These are phyloP conservation scores for Sebastes kiyomatsui DNA, from an alignment of 2,797 vertebrate species.

Conservation along the genomic window DNA sequence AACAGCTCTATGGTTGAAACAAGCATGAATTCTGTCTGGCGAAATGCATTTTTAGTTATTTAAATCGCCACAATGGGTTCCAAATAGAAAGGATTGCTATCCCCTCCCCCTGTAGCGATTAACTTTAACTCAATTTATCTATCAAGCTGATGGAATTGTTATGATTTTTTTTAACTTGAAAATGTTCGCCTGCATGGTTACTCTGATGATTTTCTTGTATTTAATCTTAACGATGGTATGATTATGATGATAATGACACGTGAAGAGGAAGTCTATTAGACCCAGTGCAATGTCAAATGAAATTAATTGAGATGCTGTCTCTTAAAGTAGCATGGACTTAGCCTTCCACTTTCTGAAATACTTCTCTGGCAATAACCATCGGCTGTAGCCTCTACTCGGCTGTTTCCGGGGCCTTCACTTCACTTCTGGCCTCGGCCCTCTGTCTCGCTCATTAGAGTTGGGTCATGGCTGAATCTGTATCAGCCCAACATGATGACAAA, in stretches of 20 bases:
- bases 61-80: constrained; percentile 49
- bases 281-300: constrained; percentile 15
- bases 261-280: constrained; percentile 21
- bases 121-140: constrained; percentile 15
- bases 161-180: constrained; percentile 54
- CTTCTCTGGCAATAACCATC: constrained; percentile 71
- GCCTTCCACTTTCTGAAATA: constrained; percentile 65
- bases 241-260: constrained; percentile 17
- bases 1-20: constrained; percentile 54
- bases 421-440: not conserved
- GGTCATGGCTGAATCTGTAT: not conserved
- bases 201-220: constrained; percentile 59
- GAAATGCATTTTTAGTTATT: constrained; percentile 63
- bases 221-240: constrained; percentile 47
- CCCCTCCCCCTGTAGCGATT: not conserved
- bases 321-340: constrained; percentile 76
- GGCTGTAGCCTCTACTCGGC: constrained; percentile 32
- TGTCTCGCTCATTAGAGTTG: not conserved
- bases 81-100: constrained; percentile 40
- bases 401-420: constrained; percentile 5
- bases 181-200: constrained; percentile 66
- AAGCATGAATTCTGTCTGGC: constrained; percentile 54
- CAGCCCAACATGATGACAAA: constrained; percentile 14
- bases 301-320: constrained; percentile 56
- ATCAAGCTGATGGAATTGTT: constrained; percentile 41